phyloP scores from a whole-genome alignment of 2,888 invertebrate species.

The Oasisia sp. region DNA sequence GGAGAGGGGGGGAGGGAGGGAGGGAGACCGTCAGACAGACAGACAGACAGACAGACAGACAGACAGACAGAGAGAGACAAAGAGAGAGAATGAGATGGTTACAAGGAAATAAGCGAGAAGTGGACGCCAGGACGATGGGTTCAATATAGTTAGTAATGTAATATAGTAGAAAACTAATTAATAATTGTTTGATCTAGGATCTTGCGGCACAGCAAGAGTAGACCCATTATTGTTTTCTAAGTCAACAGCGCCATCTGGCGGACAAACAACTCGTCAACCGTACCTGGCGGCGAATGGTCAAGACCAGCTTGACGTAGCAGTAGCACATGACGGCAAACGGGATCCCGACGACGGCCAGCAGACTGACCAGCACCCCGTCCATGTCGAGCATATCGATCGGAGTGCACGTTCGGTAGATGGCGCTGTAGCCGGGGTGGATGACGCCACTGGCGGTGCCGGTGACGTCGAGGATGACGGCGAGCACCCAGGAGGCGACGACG shows the following conservation, averaged over 20 bases:
- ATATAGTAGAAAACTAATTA: too few species aligned
- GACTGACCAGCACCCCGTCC: slow-evolving; percentile 8
- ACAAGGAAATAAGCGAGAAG: too few species aligned
- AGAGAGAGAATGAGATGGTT: too few species aligned
- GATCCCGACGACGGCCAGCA: neutral
- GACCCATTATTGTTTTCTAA: neutral
- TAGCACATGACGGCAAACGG: slow-evolving; percentile 19
- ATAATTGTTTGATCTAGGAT: too few species aligned
- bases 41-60: too few species aligned
- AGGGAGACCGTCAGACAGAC: too few species aligned
- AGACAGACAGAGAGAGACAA: too few species aligned
- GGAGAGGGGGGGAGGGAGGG: too few species aligned
- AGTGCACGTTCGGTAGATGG: slow-evolving; percentile 22
- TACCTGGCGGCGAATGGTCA: slow-evolving; percentile 20
- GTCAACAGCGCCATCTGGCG: too few species aligned
- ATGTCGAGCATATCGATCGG: slow-evolving; percentile 23
- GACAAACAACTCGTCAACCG: neutral
- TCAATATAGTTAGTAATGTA: too few species aligned
- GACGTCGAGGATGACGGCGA: neutral
- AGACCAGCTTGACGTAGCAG: slow-evolving; percentile 20
- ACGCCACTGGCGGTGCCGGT: neutral
- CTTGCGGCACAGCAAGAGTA: neutral
- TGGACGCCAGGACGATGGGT: too few species aligned
- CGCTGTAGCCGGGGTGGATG: slow-evolving; percentile 17
- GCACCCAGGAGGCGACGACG: neutral